Percentiles rank a stretch among this genome's conserved stretches.
Conservation (phyloP, 2,888 invertebrate species). For the Taphrorychus bicolor region DNA sequence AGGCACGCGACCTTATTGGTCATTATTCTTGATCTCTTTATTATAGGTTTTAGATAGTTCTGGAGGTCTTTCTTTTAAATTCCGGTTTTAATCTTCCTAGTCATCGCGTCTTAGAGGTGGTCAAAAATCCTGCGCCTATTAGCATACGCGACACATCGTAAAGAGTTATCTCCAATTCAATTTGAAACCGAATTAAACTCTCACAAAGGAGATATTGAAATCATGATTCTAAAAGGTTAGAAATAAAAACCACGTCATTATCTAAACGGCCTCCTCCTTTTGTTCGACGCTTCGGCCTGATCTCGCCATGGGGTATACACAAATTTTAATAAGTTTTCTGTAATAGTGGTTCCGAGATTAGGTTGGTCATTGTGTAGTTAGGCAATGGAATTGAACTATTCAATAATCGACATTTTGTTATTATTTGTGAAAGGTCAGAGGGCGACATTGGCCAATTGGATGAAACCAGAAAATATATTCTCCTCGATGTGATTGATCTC, state of each 20-base stretch:
- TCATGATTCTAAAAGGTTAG: slow-evolving; percentile 26
- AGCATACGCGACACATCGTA: neutral
- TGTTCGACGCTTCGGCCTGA: slow-evolving; percentile 15
- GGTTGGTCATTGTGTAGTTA: neutral
- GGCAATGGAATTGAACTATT: neutral
- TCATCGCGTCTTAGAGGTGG: neutral
- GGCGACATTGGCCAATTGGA: neutral
- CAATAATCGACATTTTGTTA: neutral
- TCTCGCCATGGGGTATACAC: slow-evolving; percentile 21
- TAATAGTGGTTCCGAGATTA: slow-evolving; percentile 15
- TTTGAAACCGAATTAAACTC: slow-evolving; percentile 26
- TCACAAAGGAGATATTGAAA: slow-evolving; percentile 25
- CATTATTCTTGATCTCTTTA: no score
- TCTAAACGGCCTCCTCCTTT: slow-evolving; percentile 28
- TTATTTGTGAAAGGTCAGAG: neutral
- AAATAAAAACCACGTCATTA: slow-evolving; percentile 27
- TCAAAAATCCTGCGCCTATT: neutral
- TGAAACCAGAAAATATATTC: neutral
- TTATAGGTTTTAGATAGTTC: no score
- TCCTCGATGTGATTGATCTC: neutral
- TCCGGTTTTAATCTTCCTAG: neutral
- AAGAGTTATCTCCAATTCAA: slow-evolving; percentile 9
- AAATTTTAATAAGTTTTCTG: slow-evolving; percentile 26
- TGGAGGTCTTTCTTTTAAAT: no score
- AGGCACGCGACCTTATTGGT: no score